Evolutionary conservation across 1,140 invertebrate genomes (phyloP), one percentile per base, ranked within the genome.

Genomic region (Diorhabda sublineata): DNA sequence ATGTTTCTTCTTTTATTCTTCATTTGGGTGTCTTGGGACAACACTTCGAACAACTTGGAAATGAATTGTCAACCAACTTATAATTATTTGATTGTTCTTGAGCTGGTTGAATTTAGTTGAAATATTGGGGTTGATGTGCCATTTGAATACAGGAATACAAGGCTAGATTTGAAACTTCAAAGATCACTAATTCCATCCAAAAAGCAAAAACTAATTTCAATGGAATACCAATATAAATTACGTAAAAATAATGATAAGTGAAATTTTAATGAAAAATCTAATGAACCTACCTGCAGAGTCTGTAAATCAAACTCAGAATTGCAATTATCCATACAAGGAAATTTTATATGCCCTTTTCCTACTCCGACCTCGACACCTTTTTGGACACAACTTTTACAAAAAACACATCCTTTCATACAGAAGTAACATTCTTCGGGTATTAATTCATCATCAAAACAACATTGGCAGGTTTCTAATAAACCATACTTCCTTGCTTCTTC

Each of bases 381-480:
- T 52, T 79, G 72, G 8, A 89, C 81, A 74, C 88, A 90, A 0
- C 81, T 77, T 64, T 84, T 83, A 76, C 88, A 90, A 78, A 89
- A 88, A 8, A 85, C 57, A 77, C 89, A 88, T 3, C 83, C 85
- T 57, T 85, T 83, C 11, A 82, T 80, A 74, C 88, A 90, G 0
- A 75, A 72, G 3, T 79, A 79, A 78, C 85, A 84, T 71, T 89
- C 87, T 61, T 85, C 85, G 56, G 85, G 83, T 52, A 89, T 78
- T 52, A 85, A 83, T 73, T 88, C 86, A 61, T 87, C 83, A 60
- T 86, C 84, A 75, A 75, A 89, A 69, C 89, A 90, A 75, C 87
- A 88, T 7, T 79, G 77, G 76, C 89, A 90, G 68, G 69, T 76
- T 67, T 76, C 64, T 6, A 81, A 61, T 11, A 75, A 59, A 57